These are phyloP conservation scores for Macaria notata DNA, from an alignment of 2,888 invertebrate species.

Conservation along the genomic window DNA sequence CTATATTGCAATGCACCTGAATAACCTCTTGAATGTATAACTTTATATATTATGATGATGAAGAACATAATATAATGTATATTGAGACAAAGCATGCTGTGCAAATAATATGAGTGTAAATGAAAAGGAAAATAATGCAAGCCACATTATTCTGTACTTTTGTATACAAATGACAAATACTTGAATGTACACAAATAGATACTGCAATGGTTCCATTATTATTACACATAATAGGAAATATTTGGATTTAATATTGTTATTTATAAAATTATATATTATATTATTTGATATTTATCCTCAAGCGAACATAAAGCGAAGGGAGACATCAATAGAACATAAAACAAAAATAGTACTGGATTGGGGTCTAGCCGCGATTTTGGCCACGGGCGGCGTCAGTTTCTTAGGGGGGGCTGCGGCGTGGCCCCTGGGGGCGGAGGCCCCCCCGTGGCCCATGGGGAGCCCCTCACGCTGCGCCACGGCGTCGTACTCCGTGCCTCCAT, in stretches of 20 bases:
- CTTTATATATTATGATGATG: too few species aligned
- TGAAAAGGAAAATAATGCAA: slow-evolving; percentile 3
- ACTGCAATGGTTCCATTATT: slow-evolving; percentile 50
- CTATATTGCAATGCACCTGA: too few species aligned
- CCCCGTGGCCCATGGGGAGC: slow-evolving; percentile 91
- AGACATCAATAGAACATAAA: slow-evolving; percentile 51
- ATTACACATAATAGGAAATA: slow-evolving; percentile 22
- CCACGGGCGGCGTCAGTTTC: slow-evolving; percentile 75
- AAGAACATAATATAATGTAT: too few species aligned
- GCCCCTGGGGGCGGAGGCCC: slow-evolving; percentile 77
- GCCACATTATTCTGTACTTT: not conserved
- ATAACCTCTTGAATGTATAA: too few species aligned
- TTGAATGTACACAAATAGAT: slow-evolving; percentile 19
- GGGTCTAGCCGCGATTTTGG: slow-evolving; percentile 84
- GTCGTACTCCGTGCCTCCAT: slow-evolving; percentile 96
- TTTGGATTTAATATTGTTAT: too few species aligned
- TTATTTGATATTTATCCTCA: slow-evolving; percentile 14
- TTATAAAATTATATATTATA: too few species aligned
- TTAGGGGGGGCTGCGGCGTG: slow-evolving; percentile 58
- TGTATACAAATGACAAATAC: not conserved
- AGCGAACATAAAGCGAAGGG: slow-evolving; percentile 27
- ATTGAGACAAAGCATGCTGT: slow-evolving; percentile 19
- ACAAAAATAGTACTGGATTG: slow-evolving; percentile 80
- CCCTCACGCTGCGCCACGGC: slow-evolving; percentile 93
- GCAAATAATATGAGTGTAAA: slow-evolving; percentile 5